A percentile compares a stretch with the other conserved stretches of the same genome.
These are phyloP conservation scores for Panulirus ornatus DNA, from an alignment of 1,140 invertebrate species.

Conservation along the genomic window DNA sequence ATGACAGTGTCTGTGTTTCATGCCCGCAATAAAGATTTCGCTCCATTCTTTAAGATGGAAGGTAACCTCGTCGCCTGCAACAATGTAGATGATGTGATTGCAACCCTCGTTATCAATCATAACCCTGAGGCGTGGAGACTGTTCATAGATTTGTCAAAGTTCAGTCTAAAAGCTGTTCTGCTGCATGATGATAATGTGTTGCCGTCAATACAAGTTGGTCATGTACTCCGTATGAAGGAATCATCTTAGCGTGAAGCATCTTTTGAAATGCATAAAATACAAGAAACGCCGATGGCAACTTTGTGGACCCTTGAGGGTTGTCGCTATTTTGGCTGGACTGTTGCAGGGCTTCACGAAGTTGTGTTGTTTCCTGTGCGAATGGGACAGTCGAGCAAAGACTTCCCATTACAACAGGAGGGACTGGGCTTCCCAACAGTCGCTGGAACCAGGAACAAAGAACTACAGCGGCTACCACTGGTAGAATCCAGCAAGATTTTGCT, in stretches of 20 bases:
- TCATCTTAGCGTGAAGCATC: neutral
- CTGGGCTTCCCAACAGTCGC: neutral
- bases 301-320: neutral
- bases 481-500: too few relatives aligned
- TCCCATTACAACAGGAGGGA: too few relatives aligned
- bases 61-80: too few relatives aligned
- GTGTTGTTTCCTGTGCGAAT: constrained; percentile 31
- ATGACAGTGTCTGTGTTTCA: too few relatives aligned
- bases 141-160: constrained; percentile 16
- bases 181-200: neutral
- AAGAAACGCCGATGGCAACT: constrained; percentile 26
- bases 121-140: constrained; percentile 12
- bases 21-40: neutral
- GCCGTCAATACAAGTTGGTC: neutral
- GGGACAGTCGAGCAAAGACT: constrained; percentile 11
- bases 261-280: neutral
- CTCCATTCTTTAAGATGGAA: neutral
- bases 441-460: constrained; percentile 31
- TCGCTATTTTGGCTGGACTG: constrained; percentile 26
- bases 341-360: constrained; percentile 12
- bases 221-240: neutral
- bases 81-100: constrained; percentile 2
- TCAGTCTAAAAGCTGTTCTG: neutral
- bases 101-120: neutral
- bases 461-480: too few relatives aligned